Evolutionary conservation across 1,140 invertebrate genomes (phyloP).

Genomic region (Leptonema lineaticorne): DNA sequence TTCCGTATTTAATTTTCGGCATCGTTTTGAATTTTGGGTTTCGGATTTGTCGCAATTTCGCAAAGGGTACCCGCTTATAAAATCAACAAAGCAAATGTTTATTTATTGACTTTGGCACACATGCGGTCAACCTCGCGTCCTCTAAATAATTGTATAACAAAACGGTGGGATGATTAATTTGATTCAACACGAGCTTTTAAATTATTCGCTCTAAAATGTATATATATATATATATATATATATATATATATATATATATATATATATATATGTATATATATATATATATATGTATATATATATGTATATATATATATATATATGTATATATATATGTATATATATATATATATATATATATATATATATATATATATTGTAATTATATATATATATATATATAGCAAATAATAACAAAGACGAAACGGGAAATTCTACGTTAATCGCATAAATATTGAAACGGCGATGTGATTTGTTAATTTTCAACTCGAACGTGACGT

Average conservation of each 20-base stretch:
- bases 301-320: not conserved
- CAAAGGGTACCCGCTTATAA: not conserved
- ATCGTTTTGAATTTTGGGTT: too few relatives aligned
- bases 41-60: too few relatives aligned
- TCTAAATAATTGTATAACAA: too few relatives aligned
- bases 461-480: too few relatives aligned
- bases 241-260: not conserved
- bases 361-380: too few relatives aligned
- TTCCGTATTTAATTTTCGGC: not conserved
- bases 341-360: not conserved
- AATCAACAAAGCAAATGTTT: conserved; percentile 11
- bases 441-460: not conserved
- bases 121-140: not conserved
- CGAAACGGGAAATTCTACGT: too few relatives aligned
- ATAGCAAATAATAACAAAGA: too few relatives aligned
- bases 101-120: not conserved
- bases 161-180: conserved; percentile 2
- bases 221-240: not conserved
- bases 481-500: too few relatives aligned
- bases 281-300: not conserved
- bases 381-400: too few relatives aligned
- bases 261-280: too few relatives aligned
- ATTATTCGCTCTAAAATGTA: not conserved
- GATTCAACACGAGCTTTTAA: conserved; percentile 8
- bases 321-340: not conserved